Evolutionary conservation across 1,140 invertebrate genomes (phyloP).

Genomic region (Eupeodes corollae): DNA sequence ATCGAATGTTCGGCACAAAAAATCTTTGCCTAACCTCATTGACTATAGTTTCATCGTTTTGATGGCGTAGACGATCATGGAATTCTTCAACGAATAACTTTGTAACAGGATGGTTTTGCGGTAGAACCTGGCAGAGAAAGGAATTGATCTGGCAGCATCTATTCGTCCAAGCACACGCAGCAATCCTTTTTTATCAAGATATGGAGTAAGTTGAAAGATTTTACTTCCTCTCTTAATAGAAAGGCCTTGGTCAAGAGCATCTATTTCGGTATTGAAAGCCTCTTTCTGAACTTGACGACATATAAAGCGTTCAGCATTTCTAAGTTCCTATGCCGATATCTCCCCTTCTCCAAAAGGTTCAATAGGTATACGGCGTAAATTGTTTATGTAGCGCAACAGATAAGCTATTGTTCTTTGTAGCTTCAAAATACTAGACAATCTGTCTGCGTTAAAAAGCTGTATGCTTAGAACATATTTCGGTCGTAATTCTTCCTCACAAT

Average conservation of each 20-base stretch:
- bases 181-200: background rate
- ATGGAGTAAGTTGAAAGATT: background rate
- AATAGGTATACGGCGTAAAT: too few species aligned
- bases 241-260: background rate
- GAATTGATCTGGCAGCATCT: background rate
- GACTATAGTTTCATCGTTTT: constrained; percentile 9
- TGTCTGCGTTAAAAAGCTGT: too few species aligned
- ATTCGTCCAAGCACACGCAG: background rate
- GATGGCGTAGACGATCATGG: constrained; percentile 13
- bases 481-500: too few species aligned
- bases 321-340: background rate
- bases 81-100: constrained; percentile 10
- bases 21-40: constrained; percentile 12
- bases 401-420: too few species aligned
- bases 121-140: background rate
- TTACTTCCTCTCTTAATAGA: background rate
- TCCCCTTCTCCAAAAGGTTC: too few species aligned
- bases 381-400: too few species aligned
- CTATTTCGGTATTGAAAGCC: background rate
- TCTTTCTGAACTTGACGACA: background rate
- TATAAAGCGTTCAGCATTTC: background rate
- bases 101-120: constrained; percentile 10
- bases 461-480: too few species aligned
- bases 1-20: constrained; percentile 8
- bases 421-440: too few species aligned